Evolutionary conservation across 2,113 vertebrate species (phyloP), one percentile per base, ranked within the genome.

Genomic region (Sebastes fasciatus): DNA sequence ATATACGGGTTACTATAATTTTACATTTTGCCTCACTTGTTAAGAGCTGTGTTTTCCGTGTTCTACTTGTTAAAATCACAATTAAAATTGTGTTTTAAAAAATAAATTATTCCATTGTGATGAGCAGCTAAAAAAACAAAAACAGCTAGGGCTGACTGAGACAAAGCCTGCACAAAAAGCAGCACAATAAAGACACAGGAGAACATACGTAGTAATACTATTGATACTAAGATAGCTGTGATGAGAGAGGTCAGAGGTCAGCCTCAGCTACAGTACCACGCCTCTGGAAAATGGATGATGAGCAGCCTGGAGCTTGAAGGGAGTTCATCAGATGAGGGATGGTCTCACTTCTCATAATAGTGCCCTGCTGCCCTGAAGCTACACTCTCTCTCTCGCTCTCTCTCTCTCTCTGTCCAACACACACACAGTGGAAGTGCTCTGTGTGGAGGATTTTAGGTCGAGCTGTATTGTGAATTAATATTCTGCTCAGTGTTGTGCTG

Each of bases 401-500:
- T 26, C 26, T 26, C 26, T 64, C 26, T 34, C 34, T 34, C 3
- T 34, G 34, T 34, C 34, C 34, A 34, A 34, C 42, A 4, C 23
- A 49, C 51, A 9, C 68, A 62, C 63, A 68, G 63, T 40, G 6
- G 55, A 66, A 40, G 48, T 14, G 42, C 45, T 69, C 10, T 69
- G 66, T 69, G 60, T 66, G 55, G 7, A 68, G 26, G 66, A 48
- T 52, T 74, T 75, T 46, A 83, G 51, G 70, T 60, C 60, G 17
- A 26, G 43, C 14, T 1, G 61, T 79, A 48, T 61, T 77, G 61
- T 77, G 72, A 82, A 81, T 91, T 87, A 82, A 90, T 79, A 91
- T 89, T 93, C 68, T 63, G 51, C 70, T 89, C 79, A 86, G 79
- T 73, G 21, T 54, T 79, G 84, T 77, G 70, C 83, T 85, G 81